Evolutionary conservation across 2,113 vertebrate species (phyloP), one percentile per base, ranked within the genome.

Genomic region (Chaetorhynchus papuensis): DNA sequence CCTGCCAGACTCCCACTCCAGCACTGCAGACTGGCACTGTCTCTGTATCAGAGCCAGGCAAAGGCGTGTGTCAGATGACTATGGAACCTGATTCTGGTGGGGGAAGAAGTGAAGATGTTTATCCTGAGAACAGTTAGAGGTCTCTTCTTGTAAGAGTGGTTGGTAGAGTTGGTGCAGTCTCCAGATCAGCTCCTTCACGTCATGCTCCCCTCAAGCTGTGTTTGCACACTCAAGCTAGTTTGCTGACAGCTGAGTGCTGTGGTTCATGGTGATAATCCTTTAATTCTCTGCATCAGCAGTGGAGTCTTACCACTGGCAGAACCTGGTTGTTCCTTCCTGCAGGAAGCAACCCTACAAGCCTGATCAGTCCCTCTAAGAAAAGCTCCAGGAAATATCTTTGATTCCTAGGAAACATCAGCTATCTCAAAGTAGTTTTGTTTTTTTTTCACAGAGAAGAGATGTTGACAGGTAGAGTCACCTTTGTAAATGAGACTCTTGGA

Each of bases 21-120:
- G 37, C 81, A 6, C 68, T 61, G 69, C 31, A 59, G 35, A 12
- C 21, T 53, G 63, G 13, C 33, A 39, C 33, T 2, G 6, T 24
- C 37, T 39, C 56, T 77, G 20, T 18, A 1, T 30, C n/a, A 41
- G 59, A 72, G 39, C 20, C 42, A 47, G 37, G 42, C 3, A 15
- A 24, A 68, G n/a, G 17, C 1, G 0, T 33, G 45, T 57, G 10
- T 30, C 1, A 0, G 15, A 31, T 52, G 47, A 13, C 17, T 42
- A 10, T 41, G 65, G 37, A 44, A 27, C n/a, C 53, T 75, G 60
- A 35, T 66, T 27, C 17, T 66, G 30, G 2, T 60, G 24, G 49
- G 23, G 19, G n/a, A 59, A 57, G 57, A 66, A 77, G n/a, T 44
- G 31, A 72, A 76, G 60, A 17, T 16, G 9, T 49, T 82, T 56